Evolutionary conservation across 2,888 invertebrate species (phyloP).

Genomic region (Neoascia interrupta): DNA sequence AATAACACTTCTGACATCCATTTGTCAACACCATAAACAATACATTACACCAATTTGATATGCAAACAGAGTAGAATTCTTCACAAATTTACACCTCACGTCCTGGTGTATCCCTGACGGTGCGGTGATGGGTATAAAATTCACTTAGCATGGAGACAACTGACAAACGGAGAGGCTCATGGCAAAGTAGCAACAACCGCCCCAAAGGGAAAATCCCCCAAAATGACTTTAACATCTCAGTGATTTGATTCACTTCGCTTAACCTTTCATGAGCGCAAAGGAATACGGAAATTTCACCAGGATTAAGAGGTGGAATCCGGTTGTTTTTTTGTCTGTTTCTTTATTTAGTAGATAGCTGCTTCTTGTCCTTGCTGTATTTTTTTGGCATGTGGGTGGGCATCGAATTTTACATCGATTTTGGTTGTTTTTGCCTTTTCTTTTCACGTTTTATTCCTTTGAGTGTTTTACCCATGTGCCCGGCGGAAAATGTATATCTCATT

Average conservation of each 20-base stretch:
- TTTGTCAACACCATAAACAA: conserved; percentile 63
- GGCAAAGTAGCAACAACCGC: conserved; percentile 31
- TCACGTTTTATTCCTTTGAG: conserved; percentile 24
- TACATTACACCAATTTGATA: conserved; percentile 60
- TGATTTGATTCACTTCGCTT: conserved; percentile 66
- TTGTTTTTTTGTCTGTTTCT: conserved; percentile 6
- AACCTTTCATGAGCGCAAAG: conserved; percentile 43
- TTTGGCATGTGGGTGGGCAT: conserved; percentile 3
- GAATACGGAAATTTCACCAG: conserved; percentile 39
- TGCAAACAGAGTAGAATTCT: conserved; percentile 18
- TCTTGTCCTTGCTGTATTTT: background rate
- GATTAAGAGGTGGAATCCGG: conserved; percentile 49
- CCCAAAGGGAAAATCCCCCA: conserved; percentile 52
- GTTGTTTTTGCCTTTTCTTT: conserved; percentile 39
- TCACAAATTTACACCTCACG: conserved; percentile 47
- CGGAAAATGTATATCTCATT: conserved; percentile 33
- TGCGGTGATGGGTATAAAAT: conserved; percentile 11
- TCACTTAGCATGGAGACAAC: conserved; percentile 37
- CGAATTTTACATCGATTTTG: conserved; percentile 44
- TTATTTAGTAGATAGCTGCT: too few relatives aligned
- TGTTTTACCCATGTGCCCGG: conserved; percentile 16
- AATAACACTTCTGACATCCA: conserved; percentile 54
- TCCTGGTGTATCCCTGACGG: conserved; percentile 6
- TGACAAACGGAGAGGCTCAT: conserved; percentile 25
- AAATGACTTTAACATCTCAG: conserved; percentile 64